Conservation (phyloP, 2,797 vertebrate genomes). For the Streptopelia turtur region DNA sequence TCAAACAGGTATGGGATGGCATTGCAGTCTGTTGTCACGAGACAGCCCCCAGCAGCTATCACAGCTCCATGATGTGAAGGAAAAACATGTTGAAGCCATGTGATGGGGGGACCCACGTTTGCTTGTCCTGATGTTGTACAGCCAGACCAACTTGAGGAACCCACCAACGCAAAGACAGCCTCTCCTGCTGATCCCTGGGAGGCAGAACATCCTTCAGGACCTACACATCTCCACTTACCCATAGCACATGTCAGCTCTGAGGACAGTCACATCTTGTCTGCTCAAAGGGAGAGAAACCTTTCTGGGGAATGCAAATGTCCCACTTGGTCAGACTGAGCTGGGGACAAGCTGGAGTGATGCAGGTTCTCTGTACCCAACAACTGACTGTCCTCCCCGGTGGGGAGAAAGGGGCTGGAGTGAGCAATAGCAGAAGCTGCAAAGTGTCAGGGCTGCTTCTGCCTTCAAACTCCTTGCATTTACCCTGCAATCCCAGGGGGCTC, state of each 20-base stretch:
- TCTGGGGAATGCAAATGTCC: not conserved
- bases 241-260: not conserved
- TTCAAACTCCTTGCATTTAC: not conserved
- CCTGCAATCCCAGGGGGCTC: no score
- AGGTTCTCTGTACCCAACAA: not conserved
- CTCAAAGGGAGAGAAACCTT: not conserved
- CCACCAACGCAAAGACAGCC: not conserved
- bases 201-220: not conserved
- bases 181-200: not conserved
- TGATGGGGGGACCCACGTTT: not conserved
- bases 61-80: not conserved
- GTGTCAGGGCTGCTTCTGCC: not conserved
- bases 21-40: conserved; percentile 20
- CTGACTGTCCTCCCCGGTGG: accelerated
- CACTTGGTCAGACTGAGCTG: not conserved
- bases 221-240: not conserved
- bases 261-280: not conserved
- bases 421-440: not conserved
- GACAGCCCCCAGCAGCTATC: not conserved
- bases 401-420: not conserved
- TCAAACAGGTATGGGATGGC: conserved; percentile 42
- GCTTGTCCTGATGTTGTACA: not conserved
- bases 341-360: not conserved
- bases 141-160: not conserved
- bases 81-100: not conserved